Percentiles rank a stretch among this genome's conserved stretches.
Evolutionary conservation across 2,113 vertebrate genomes (phyloP).

Genomic region (Genyomyrus donnyi): DNA sequence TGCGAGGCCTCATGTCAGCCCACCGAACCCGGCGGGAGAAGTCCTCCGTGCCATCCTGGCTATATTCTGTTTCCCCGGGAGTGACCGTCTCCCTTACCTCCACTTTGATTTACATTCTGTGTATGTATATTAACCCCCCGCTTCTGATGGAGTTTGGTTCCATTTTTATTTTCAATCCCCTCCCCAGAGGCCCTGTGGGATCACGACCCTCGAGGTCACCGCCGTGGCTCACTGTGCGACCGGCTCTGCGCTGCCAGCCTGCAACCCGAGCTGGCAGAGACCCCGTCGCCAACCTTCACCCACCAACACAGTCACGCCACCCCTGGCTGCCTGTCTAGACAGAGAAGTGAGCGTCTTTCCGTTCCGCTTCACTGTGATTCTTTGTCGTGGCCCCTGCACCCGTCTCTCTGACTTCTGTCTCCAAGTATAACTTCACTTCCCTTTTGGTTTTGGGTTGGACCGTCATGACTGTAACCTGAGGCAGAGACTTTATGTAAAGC

Average conservation of each 20-base stretch:
- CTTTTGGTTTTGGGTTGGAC: background rate
- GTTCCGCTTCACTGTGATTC: background rate
- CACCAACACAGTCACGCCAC: slow-evolving; percentile 37
- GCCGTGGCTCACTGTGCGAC: slow-evolving; percentile 48
- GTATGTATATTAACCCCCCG: background rate
- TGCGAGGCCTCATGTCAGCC: too few species aligned
- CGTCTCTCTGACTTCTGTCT: background rate
- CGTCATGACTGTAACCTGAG: background rate
- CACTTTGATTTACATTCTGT: background rate
- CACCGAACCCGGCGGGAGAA: too few species aligned
- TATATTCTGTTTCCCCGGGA: background rate
- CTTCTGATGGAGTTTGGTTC: background rate
- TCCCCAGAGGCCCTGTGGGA: slow-evolving; percentile 47
- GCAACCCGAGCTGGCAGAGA: slow-evolving; percentile 38
- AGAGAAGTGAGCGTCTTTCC: slow-evolving; percentile 38
- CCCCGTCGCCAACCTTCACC: slow-evolving; percentile 40
- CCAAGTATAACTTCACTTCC: background rate
- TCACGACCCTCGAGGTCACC: slow-evolving; percentile 30
- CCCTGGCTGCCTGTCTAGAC: slow-evolving; percentile 42
- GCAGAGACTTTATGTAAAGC: background rate
- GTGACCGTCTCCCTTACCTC: background rate
- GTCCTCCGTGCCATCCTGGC: background rate
- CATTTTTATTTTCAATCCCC: slow-evolving; percentile 20
- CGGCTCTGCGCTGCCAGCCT: slow-evolving; percentile 37
- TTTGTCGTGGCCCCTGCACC: background rate